These are phyloP conservation scores for Hypanus sabinus DNA, from an alignment of 2,113 vertebrate genomes.

Conservation along the genomic window DNA sequence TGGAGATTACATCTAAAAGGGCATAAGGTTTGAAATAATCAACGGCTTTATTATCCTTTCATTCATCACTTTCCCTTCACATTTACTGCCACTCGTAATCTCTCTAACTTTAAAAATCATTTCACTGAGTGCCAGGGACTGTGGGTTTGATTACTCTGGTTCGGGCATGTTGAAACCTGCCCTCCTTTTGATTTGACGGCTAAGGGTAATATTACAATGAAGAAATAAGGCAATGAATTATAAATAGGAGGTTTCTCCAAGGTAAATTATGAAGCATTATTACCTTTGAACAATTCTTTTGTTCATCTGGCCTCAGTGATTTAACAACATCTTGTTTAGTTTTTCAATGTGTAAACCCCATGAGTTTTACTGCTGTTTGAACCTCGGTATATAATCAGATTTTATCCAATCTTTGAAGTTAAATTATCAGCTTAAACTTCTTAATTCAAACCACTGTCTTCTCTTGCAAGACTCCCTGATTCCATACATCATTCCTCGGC, in stretches of 20 bases:
- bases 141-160: neutral
- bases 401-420: neutral
- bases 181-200: neutral
- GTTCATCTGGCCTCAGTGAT: neutral
- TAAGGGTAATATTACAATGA: neutral
- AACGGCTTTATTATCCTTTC: neutral
- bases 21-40: neutral
- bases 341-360: neutral
- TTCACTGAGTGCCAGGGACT: neutral
- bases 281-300: neutral
- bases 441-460: neutral
- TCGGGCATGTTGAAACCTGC: conserved; percentile 12
- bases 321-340: neutral
- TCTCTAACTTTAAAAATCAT: neutral
- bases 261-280: neutral
- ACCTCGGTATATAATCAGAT: neutral
- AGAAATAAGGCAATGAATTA: conserved; percentile 1
- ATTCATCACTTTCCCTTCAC: neutral
- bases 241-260: neutral
- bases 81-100: neutral
- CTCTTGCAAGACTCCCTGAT: too few species aligned
- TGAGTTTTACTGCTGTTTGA: neutral
- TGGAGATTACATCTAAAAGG: too few species aligned
- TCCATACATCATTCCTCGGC: neutral
- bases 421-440: neutral